phyloP scores from a whole-genome alignment of 2,113 vertebrate species.

The Neofelis nebulosa region DNA sequence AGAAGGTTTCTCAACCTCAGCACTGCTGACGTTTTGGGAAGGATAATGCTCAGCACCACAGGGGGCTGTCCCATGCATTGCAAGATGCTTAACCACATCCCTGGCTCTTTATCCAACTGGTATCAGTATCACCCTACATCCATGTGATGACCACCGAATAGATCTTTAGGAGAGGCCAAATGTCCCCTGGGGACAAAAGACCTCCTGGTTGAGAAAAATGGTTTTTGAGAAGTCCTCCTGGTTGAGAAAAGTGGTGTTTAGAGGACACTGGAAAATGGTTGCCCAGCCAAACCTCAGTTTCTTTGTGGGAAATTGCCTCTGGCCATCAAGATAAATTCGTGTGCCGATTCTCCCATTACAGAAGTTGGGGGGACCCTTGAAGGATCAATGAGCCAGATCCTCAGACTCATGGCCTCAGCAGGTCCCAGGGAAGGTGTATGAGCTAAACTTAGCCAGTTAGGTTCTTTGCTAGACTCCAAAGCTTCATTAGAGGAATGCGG shows the following conservation, averaged over 20 bases:
- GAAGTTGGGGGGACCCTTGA: background rate
- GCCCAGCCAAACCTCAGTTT: background rate
- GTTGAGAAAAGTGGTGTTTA: background rate
- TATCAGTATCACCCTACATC: accelerated
- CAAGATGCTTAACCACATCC: no score
- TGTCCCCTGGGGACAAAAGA: accelerated
- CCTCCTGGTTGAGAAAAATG: background rate
- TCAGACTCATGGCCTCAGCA: background rate
- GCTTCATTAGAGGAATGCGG: background rate
- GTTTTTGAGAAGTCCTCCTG: no score
- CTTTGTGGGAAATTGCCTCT: background rate
- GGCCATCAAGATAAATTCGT: background rate
- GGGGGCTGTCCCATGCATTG: background rate
- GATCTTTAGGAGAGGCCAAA: background rate
- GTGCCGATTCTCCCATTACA: accelerated
- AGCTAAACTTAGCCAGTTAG: background rate
- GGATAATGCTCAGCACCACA: accelerated
- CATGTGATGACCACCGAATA: no score
- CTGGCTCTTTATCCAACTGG: background rate
- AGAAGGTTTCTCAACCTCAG: background rate
- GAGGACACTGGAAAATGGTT: background rate
- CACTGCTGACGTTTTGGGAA: accelerated
- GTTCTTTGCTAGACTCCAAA: background rate
- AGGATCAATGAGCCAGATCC: background rate
- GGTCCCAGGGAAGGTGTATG: background rate